Conservation (phyloP, 2,888 invertebrate genomes). For the Pollenia labialis region DNA sequence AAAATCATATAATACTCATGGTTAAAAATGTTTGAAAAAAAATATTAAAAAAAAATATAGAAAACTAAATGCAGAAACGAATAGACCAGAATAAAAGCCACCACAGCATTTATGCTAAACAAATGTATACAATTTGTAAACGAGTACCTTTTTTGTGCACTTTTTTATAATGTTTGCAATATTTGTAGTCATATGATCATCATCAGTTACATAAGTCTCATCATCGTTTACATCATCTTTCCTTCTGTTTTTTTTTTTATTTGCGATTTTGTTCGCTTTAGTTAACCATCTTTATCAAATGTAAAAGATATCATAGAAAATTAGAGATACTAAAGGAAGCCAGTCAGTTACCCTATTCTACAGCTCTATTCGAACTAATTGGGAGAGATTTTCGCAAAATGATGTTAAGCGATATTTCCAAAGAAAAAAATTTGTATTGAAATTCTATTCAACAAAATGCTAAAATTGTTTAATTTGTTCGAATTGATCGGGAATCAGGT, state of each 20-base stretch:
- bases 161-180: conserved; percentile 3
- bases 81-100: conserved; percentile 61
- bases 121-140: conserved; percentile 60
- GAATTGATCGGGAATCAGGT: too few relatives aligned
- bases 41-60: not conserved
- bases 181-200: conserved; percentile 50
- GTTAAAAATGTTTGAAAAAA: conserved; percentile 46
- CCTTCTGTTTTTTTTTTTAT: not conserved
- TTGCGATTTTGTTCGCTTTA: not conserved
- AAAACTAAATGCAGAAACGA: conserved; percentile 44
- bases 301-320: not conserved
- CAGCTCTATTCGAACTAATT: not conserved
- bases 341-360: not conserved
- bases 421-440: too few relatives aligned
- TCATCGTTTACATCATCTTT: conserved; percentile 9
- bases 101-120: conserved; percentile 65
- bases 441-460: too few relatives aligned
- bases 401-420: too few relatives aligned
- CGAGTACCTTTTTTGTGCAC: conserved; percentile 59
- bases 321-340: not conserved
- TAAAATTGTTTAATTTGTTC: too few relatives aligned
- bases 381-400: not conserved
- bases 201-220: conserved; percentile 43
- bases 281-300: not conserved
- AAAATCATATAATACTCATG: conserved; percentile 71